Evolutionary conservation across 2,888 invertebrate genomes (phyloP), one percentile per base, ranked within the genome.

Genomic region (Oxystoma pomonae): DNA sequence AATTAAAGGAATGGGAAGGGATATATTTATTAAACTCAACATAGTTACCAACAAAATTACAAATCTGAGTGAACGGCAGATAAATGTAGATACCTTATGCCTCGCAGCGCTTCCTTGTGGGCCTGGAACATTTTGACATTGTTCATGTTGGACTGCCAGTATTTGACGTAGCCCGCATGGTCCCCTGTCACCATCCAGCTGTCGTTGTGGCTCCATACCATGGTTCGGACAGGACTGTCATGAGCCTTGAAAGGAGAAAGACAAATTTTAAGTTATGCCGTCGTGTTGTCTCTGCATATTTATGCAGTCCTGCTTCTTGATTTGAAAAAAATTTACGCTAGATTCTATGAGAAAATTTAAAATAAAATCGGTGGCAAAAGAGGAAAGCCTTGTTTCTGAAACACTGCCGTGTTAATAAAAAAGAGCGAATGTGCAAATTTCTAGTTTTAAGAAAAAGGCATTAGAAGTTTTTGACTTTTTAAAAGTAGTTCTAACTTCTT

Each of bases 131-230:
- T 98, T 87, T 99, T 98, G 64, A 99, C 99, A 84, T 99, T 99
- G 85, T 99, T 99, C 99, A 99, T 99, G 83, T 99, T 99, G 74
- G 97, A 96, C 85, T 99, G 99, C 99, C 99, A 99, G 83, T 99
- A 99, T 79, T 99, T 99, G 69, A 99, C 96, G 80, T 94, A 99
- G 65, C 99, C 99, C 59, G 92, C 91, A 80, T 98, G 98, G 83
- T 99, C 99, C 19, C 96, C 99, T 0, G 98, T 98, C 66, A 99
- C 94, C 96, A 99, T 97, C 99, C 99, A 99, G 73, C 93, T 92
- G 83, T 98, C 98, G 76, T 96, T 98, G 82, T 98, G 96, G 60
- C 97, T 97, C 99, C 99, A 99, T 57, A 96, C 93, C 98, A 99
- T 98, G 61, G 98, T 95, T 69, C 99, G 86, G n/a, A 99, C 98